Conservation (phyloP, 2,113 vertebrate genomes). For the Trogon melanurus region DNA sequence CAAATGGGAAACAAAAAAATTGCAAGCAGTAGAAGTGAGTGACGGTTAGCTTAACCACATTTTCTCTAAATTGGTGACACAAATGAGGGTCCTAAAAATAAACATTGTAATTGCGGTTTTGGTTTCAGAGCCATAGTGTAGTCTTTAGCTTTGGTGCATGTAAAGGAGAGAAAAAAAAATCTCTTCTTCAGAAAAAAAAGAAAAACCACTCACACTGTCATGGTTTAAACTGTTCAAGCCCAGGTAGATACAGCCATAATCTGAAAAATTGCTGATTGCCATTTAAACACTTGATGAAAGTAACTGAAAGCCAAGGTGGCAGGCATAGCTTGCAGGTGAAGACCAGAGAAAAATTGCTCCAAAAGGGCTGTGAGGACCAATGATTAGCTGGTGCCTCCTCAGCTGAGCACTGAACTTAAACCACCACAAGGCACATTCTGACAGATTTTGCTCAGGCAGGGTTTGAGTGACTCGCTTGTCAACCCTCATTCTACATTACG, state of each 20-base stretch:
- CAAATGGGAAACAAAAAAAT: conserved; percentile 13
- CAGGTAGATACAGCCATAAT: background rate
- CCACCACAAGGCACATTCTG: accelerated
- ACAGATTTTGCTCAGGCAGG: background rate
- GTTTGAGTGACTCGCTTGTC: background rate
- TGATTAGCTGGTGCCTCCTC: background rate
- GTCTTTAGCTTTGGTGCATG: conserved; percentile 19
- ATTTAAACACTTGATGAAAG: background rate
- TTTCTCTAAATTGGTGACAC: conserved; percentile 71
- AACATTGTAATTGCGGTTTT: conserved; percentile 66
- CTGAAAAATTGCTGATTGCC: background rate
- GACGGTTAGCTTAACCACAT: conserved; percentile 72
- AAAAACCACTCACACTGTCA: background rate
- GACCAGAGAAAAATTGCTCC: background rate
- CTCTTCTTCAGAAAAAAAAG: background rate
- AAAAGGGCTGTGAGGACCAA: background rate
- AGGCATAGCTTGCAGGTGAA: background rate
- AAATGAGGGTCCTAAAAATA: conserved; percentile 68
- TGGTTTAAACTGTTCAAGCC: background rate
- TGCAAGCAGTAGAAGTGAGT: conserved; percentile 37
- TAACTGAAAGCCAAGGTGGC: background rate
- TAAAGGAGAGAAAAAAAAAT: background rate
- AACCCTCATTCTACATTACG: accelerated
- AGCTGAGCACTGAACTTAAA: background rate
- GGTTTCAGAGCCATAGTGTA: conserved; percentile 31